phyloP scores from a whole-genome alignment of 2,888 invertebrate genomes.

The Emmelina monodactyla region DNA sequence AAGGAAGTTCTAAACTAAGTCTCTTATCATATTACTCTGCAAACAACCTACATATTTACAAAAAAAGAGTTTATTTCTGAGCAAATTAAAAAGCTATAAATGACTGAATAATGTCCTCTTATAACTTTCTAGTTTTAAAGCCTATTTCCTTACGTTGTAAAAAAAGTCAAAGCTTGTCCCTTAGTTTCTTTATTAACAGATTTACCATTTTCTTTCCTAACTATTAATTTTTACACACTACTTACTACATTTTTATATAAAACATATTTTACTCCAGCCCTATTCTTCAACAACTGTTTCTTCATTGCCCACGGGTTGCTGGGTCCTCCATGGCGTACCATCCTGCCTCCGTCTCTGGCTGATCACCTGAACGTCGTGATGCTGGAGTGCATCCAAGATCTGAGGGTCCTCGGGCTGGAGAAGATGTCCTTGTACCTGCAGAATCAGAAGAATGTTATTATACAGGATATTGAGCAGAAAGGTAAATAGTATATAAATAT shows the following conservation, averaged over 20 bases:
- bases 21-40: no score
- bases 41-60: no score
- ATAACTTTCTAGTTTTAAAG: no score
- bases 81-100: no score
- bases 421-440: conserved; percentile 51
- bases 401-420: conserved; percentile 47
- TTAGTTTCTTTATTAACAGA: no score
- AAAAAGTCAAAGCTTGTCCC: no score
- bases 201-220: no score
- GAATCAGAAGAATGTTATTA: conserved; percentile 39
- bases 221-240: neutral
- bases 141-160: no score
- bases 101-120: no score
- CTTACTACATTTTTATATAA: conserved; percentile 1
- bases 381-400: conserved; percentile 47
- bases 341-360: conserved; percentile 31
- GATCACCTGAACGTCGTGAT: conserved; percentile 33
- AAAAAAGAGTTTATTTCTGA: no score
- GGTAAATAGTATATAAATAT: no score
- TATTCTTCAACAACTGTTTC: conserved; percentile 62
- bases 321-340: conserved; percentile 53
- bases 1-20: no score
- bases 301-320: conserved; percentile 55
- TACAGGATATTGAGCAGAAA: conserved; percentile 34
- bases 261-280: conserved; percentile 41